Evolutionary conservation across 2,797 vertebrate genomes (phyloP).

Genomic region (Mormyrops attenuatus): DNA sequence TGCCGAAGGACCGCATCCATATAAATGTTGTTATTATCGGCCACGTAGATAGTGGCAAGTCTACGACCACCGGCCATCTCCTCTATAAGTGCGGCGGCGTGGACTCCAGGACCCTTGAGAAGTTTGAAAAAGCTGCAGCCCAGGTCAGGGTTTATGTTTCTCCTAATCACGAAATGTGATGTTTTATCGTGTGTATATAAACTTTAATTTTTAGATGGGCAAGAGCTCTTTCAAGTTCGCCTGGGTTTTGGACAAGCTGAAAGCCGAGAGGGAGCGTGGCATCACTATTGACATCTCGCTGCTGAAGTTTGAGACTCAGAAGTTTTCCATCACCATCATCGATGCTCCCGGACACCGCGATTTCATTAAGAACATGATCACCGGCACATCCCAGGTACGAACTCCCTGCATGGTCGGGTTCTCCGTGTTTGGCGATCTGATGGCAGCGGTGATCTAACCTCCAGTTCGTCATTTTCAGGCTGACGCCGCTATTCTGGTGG

Average conservation of each 20-base stretch:
- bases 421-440: background rate
- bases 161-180: background rate
- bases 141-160: constrained; percentile 46
- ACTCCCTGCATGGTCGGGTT: background rate
- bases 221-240: constrained; percentile 74
- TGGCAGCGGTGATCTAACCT: background rate
- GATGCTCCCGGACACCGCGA: constrained; percentile 73
- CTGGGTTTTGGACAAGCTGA: constrained; percentile 73
- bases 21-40: constrained; percentile 71
- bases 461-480: constrained; percentile 51
- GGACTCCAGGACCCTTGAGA: constrained; percentile 67
- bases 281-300: constrained; percentile 73
- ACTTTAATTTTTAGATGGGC: constrained; percentile 54
- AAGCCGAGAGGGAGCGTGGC: constrained; percentile 68
- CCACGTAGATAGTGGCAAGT: constrained; percentile 77
- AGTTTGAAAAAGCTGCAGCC: constrained; percentile 66
- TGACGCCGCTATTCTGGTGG: constrained; percentile 69
- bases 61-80: constrained; percentile 71
- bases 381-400: constrained; percentile 69
- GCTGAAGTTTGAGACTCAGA: constrained; percentile 70
- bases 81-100: constrained; percentile 73
- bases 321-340: constrained; percentile 69
- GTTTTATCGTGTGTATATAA: too few relatives aligned
- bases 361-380: constrained; percentile 80
- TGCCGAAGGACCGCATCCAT: constrained; percentile 57